Evolutionary conservation across 2,888 invertebrate genomes (phyloP).

Genomic region (Phytoseiulus persimilis): DNA sequence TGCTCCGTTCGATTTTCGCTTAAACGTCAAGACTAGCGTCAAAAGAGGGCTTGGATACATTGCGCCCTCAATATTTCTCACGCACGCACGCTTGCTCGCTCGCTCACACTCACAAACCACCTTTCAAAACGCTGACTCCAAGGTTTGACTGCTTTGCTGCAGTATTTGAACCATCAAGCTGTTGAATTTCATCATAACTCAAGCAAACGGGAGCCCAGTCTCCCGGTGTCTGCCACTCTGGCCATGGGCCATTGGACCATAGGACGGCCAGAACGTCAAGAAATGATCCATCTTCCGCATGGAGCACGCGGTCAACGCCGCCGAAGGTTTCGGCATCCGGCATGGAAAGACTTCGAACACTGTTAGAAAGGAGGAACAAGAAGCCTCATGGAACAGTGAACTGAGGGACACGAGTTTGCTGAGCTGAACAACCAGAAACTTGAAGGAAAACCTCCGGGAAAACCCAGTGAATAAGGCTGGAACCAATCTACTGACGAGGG

Average conservation of each 20-base stretch:
- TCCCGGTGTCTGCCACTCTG: background rate
- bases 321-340: too few relatives aligned
- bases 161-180: background rate
- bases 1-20: background rate
- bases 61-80: background rate
- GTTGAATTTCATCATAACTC: background rate
- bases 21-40: background rate
- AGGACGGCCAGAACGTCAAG: background rate
- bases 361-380: too few relatives aligned
- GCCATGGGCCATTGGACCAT: background rate
- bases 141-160: background rate
- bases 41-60: background rate
- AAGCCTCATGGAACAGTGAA: too few relatives aligned
- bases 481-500: background rate
- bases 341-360: too few relatives aligned
- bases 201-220: background rate
- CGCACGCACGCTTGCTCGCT: background rate
- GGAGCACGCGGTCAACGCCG: too few relatives aligned
- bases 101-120: background rate
- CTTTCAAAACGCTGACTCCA: background rate
- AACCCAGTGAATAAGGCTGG: background rate
- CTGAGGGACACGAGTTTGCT: background rate
- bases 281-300: background rate
- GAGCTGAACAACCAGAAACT: background rate
- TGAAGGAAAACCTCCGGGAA: background rate